Evolutionary conservation across 2,113 vertebrate genomes (phyloP).

Genomic region (Cottus gobio): DNA sequence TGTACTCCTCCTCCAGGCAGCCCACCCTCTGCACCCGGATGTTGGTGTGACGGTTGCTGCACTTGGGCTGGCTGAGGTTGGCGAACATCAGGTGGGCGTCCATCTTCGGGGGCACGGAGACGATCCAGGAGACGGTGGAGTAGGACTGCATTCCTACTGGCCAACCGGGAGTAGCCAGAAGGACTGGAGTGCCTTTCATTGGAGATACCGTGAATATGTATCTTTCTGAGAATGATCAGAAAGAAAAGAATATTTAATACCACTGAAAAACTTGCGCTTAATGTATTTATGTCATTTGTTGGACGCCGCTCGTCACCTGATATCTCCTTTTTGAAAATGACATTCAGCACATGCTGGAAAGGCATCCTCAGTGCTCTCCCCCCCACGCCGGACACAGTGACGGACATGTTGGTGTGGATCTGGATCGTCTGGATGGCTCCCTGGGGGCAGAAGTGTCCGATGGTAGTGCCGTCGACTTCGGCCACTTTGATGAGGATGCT

Average conservation of each 20-base stretch:
- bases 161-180: slow-evolving; percentile 88
- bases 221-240: slow-evolving; percentile 80
- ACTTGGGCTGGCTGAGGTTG: slow-evolving; percentile 83
- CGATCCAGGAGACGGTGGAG: slow-evolving; percentile 88
- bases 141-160: slow-evolving; percentile 80
- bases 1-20: slow-evolving; percentile 64
- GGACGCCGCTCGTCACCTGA: slow-evolving; percentile 80
- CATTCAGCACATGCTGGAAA: slow-evolving; percentile 75
- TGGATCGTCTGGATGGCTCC: slow-evolving; percentile 88
- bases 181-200: slow-evolving; percentile 69
- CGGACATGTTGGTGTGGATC: slow-evolving; percentile 84
- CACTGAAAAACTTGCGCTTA: not conserved
- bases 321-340: slow-evolving; percentile 83
- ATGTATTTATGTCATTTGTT: not conserved
- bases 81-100: slow-evolving; percentile 83
- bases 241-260: not conserved
- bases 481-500: slow-evolving; percentile 81
- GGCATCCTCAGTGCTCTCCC: slow-evolving; percentile 48
- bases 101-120: slow-evolving; percentile 79
- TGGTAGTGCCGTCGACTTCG: slow-evolving; percentile 59
- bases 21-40: slow-evolving; percentile 80
- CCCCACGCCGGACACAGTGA: slow-evolving; percentile 78
- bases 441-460: slow-evolving; percentile 88
- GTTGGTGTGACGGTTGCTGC: slow-evolving; percentile 78
- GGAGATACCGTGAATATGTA: slow-evolving; percentile 87